Evolutionary conservation across 2,113 vertebrate genomes (phyloP).

Genomic region (Prunella himalayana): DNA sequence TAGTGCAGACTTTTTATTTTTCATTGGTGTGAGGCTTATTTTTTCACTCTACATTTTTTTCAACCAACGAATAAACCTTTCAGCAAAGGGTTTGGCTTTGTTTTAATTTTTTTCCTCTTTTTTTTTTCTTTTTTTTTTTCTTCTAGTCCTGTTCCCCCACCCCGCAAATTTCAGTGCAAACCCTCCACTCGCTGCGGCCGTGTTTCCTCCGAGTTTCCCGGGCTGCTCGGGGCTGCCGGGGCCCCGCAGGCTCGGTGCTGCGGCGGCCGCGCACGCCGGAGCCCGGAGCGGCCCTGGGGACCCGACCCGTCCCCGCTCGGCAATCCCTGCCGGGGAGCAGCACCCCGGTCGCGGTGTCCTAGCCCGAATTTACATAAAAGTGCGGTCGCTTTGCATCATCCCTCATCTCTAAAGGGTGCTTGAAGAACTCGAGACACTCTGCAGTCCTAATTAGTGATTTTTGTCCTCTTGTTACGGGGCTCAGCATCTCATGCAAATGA

Average conservation of each 20-base stretch:
- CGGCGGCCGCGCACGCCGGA: neutral
- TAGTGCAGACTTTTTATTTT: neutral
- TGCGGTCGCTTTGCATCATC: constrained; percentile 62
- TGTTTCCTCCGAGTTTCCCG: no score
- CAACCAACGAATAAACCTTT: neutral
- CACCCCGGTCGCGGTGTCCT: constrained; percentile 46
- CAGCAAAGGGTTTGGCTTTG: neutral
- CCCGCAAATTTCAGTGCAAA: neutral
- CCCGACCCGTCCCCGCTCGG: neutral
- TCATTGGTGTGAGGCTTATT: neutral
- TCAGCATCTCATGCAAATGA: constrained; percentile 94
- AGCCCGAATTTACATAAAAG: constrained; percentile 73
- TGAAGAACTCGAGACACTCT: constrained; percentile 81
- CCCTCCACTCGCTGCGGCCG: rapidly evolving
- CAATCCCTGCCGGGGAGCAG: constrained; percentile 1
- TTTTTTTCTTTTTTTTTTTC: rapidly evolving
- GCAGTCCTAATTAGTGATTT: constrained; percentile 96
- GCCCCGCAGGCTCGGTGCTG: neutral
- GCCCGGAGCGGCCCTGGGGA: neutral
- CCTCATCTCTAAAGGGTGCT: constrained; percentile 81
- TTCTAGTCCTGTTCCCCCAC: neutral
- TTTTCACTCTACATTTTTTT: neutral
- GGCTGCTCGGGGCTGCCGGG: neutral
- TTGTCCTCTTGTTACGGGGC: constrained; percentile 89
- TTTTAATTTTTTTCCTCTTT: rapidly evolving